Evolutionary conservation across 2,888 invertebrate genomes (phyloP), one percentile per base, ranked within the genome.

Genomic region (Drosophila meridiana): DNA sequence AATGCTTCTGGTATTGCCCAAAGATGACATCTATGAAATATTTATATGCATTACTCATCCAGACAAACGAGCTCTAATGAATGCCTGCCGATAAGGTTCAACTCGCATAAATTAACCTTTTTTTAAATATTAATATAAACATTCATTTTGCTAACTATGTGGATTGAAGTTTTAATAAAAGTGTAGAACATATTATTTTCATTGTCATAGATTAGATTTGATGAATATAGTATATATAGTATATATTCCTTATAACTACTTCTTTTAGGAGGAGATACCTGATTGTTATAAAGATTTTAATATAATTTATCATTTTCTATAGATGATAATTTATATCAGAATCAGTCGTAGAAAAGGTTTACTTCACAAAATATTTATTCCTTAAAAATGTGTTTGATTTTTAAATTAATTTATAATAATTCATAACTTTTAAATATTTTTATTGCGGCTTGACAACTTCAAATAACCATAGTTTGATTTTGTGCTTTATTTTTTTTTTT

Each of bases 1-100:
- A 71, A 60, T 61, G 79, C 78, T 66, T 55, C 79, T 76, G 78
- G 65, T 53, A 63, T 78, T 76, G 38, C 61, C 48, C 60, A 52
- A 62, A 64, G 79, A 71, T 75, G 76, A 53, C 75, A 75, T 61
- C 61, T 62, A 7, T 58, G 50, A 72, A 66, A 56, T 43, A 70
- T 62, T n/a, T 30, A 40, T 6, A 38, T 43, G 48, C 58, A 75
- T 62, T 70, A 59, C 9, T 59, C 42, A 56, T 11, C 11, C 40
- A 2, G 40, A 43, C 67, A 28, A 64, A 47, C 32, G n/a, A 34
- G 32, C n/a, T n/a, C n/a, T 30, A 26, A 36, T 45, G 28, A 38
- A 9, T 36, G 45, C 28, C 7, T 36, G 2, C 4, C 45, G 13
- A 8, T 20, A 0, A 2, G n/a, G n/a, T 5, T 48, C 26, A 30